Base-by-base conservation (phyloP, 2,113 vertebrate species). In the Hemibagrus wyckioides region DNA sequence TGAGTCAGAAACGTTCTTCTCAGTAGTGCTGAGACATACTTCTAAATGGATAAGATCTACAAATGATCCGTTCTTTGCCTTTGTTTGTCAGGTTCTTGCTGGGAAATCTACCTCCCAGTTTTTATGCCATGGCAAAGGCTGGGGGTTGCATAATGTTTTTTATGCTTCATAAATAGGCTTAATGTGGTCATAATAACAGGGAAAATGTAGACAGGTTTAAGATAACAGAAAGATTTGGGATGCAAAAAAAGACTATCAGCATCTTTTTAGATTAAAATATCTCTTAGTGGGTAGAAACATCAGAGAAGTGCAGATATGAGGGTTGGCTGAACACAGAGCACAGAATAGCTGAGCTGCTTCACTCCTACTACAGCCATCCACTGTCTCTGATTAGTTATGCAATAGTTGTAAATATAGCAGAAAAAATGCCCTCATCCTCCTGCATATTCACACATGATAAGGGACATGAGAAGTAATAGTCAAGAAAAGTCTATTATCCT, bases 351-450 rank as follows among this genome's bases (percentile, higher is more conserved):
- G 88, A 89, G 65, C 67, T 17, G 67, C 76, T 36, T 48, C 25
- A 84, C 76, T 89, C 75, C 88, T 76, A 85, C 79, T 67, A 41
- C 67, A 65, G 57, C 86, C 82, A 48, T 48, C 84, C 54, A 75
- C 63, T 44, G 50, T 83, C 67, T 82, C 67, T 41, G 59, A 13
- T 79, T 61, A 82, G 65, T 87, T 90, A 90, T 76, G 83, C 87
- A 90, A 90, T 87, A 84, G 61, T 81, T 80, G 85, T 73, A 82
- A 84, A 86, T 83, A 88, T 80, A 75, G 89, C 67, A 88, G 73
- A 57, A 44, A 71, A n/a, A 86, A 84, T 67, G 44, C 50, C 56
- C 61, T 75, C 77, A 71, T 82, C 83, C 59, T 81, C 90, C 83
- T 65, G 82, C 89, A 77, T 80, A 76, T 82, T 59, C 44, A 61